A percentile compares a stretch with the other conserved stretches of the same genome.
These are phyloP conservation scores for Ciconia maguari DNA, from an alignment of 2,113 vertebrate genomes.

Conservation along the genomic window DNA sequence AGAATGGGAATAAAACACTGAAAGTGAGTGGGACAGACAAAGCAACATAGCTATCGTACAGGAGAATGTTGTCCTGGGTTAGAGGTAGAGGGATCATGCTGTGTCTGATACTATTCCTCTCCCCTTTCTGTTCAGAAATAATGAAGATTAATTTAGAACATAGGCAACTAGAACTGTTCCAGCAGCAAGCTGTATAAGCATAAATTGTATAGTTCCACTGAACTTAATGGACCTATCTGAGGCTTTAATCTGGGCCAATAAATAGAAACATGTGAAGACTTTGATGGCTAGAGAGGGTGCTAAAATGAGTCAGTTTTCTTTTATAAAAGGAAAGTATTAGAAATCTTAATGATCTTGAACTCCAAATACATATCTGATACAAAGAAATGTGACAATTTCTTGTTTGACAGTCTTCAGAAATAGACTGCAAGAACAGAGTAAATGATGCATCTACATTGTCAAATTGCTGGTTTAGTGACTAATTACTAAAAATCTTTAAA, in stretches of 20 bases:
- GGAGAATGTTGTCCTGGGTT: not conserved
- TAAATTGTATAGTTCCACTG: not conserved
- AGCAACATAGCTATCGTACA: not conserved
- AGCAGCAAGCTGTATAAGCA: not conserved
- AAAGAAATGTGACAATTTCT: not conserved
- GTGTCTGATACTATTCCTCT: not conserved
- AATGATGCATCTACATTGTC: not conserved
- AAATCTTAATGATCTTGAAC: not conserved
- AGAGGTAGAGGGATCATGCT: not conserved
- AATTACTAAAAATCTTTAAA: not conserved
- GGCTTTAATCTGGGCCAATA: not conserved
- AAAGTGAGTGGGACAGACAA: not conserved
- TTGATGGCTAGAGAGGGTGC: not conserved
- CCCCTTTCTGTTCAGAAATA: not conserved
- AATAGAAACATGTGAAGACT: not conserved
- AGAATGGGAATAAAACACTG: not conserved
- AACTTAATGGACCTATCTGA: not conserved
- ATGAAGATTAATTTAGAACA: not conserved
- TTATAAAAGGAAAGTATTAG: not conserved
- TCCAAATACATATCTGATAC: not conserved
- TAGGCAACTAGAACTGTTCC: not conserved
- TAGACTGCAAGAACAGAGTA: not conserved
- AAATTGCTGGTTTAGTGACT: not conserved
- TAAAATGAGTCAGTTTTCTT: not conserved
- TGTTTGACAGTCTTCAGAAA: not conserved